Base-by-base conservation (phyloP, 2,113 vertebrate species). In the Cochlearius cochlearius region DNA sequence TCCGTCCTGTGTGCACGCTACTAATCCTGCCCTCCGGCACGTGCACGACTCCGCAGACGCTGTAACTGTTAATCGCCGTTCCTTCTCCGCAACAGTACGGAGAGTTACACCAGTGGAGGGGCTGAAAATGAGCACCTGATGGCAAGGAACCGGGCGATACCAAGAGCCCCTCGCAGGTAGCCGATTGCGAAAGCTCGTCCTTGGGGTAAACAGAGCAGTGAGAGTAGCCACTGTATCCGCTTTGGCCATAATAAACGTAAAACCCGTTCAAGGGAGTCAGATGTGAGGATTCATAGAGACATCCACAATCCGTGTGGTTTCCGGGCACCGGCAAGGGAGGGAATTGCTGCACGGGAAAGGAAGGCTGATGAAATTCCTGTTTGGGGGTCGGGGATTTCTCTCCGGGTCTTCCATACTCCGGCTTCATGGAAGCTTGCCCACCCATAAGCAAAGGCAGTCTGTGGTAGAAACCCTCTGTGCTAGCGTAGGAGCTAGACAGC, bases 361-460 rank as follows among this genome's bases (percentile, higher is more conserved):
- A 98, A 89, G 98, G 98, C 94, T 98, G 98, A 59, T 99, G 99
- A 83, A 99, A 98, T 95, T 99, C 98, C 98, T 98, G 99, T 83
- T 99, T 97, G 81, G 99, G 99, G 17, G 99, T 98, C 17, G 99
- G 98, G 22, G 98, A 98, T 96, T 98, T 98, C 95, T 98, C 98
- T 39, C 98, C 98, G 0, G 98, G 98, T 72, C 98, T 98, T 73
- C 98, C 98, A 16, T 98, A 98, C 85, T 98, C 98, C 0, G 98
- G 98, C 93, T 98, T 98, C 98, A 98, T 98, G 87, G 98, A 98
- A 88, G 98, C 98, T 97, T 98, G 98, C 5, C 98, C 98, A 11
- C 98, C 98, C 97, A 99, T 99, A 63, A 99, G 98, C 96, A 99
- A 98, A 95, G 99, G 99, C 95, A 99, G 98, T 92, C 99, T 98